phyloP scores from a whole-genome alignment of 1,140 invertebrate species.

The Marisa cornuarietis region DNA sequence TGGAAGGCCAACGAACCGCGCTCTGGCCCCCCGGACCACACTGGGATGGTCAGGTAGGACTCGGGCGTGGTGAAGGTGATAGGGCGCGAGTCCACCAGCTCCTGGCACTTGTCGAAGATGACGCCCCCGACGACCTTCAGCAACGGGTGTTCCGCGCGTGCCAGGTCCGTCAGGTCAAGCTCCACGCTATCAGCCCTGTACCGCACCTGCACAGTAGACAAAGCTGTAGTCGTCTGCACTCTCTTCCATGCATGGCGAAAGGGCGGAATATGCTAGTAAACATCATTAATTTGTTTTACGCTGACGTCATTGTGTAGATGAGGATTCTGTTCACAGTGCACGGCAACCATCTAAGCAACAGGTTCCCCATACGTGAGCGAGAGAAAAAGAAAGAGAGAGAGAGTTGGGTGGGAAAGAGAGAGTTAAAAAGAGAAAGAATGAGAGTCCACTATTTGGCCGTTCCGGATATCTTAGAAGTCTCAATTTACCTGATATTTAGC shows the following conservation, averaged over 20 bases:
- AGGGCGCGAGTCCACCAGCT: slow-evolving; percentile 84
- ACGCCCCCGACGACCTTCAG: slow-evolving; percentile 88
- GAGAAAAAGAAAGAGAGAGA: not conserved
- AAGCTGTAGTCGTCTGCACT: not conserved
- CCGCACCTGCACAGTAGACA: slow-evolving; percentile 76
- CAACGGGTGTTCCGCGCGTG: slow-evolving; percentile 82
- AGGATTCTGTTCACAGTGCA: not conserved
- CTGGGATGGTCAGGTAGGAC: slow-evolving; percentile 81
- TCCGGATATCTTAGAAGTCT: too few species aligned
- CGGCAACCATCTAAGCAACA: not conserved
- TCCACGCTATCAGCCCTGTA: slow-evolving; percentile 88
- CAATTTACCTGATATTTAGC: too few species aligned
- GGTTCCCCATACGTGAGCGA: not conserved
- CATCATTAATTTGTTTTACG: too few species aligned
- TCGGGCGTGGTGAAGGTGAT: slow-evolving; percentile 90
- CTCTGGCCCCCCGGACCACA: slow-evolving; percentile 84
- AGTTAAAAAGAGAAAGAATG: not conserved
- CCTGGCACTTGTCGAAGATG: slow-evolving; percentile 85
- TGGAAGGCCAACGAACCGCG: slow-evolving; percentile 87
- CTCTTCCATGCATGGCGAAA: not conserved
- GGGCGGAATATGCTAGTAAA: too few species aligned
- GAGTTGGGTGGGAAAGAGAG: not conserved
- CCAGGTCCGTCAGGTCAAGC: slow-evolving; percentile 89
- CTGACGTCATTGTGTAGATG: not conserved
- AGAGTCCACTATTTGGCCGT: too few species aligned